Conservation (phyloP, 2,113 vertebrate species). For the Todiramphus chloris region DNA sequence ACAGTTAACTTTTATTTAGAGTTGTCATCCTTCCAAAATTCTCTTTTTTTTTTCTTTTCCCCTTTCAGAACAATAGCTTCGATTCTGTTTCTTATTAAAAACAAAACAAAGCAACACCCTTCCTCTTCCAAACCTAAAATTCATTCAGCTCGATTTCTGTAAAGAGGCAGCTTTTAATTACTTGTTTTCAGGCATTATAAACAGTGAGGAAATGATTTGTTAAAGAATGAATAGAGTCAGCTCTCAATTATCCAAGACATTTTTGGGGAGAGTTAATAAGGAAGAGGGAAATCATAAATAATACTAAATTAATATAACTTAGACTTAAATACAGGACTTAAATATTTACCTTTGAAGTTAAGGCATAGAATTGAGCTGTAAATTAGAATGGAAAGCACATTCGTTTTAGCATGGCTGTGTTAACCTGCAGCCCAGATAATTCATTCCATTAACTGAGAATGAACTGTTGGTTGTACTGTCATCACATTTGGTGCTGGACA, state of each 20-base stretch:
- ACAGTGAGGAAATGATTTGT: slow-evolving; percentile 31
- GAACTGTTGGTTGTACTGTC: not conserved
- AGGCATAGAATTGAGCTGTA: not conserved
- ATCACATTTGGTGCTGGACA: not conserved
- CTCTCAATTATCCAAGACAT: not conserved
- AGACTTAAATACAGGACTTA: not conserved
- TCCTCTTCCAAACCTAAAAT: slow-evolving; percentile 53
- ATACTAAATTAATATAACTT: not conserved
- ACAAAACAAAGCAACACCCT: slow-evolving; percentile 64
- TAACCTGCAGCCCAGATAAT: not conserved
- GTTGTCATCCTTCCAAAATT: slow-evolving; percentile 48
- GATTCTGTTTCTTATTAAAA: slow-evolving; percentile 57
- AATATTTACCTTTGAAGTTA: not conserved
- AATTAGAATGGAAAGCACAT: not conserved
- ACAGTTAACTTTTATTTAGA: slow-evolving; percentile 61
- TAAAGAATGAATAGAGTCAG: slow-evolving; percentile 20
- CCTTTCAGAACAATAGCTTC: slow-evolving; percentile 41
- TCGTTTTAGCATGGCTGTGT: not conserved
- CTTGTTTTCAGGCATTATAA: slow-evolving; percentile 30
- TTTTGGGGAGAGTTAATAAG: slow-evolving; percentile 14
- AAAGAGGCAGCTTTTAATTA: slow-evolving; percentile 27
- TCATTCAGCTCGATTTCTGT: slow-evolving; percentile 29
- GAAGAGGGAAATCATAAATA: slow-evolving; percentile 11
- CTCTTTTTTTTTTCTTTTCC: not conserved
- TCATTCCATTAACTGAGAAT: not conserved